Conservation (phyloP, 1,140 invertebrate species). For the Caenorhabditis inopinata region DNA sequence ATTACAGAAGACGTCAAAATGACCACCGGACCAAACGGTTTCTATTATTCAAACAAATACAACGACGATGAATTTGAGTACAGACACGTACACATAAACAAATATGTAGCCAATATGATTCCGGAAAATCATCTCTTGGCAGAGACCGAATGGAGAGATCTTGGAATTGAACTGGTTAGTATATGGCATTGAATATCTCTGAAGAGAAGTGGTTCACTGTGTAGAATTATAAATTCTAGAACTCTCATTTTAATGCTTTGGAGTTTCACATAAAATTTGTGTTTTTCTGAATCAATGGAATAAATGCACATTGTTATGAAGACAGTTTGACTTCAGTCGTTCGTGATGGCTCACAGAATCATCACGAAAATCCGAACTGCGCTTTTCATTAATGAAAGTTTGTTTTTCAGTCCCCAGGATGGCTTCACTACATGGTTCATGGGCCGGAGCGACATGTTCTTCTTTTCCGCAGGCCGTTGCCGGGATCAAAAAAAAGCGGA, state of each 20-base stretch:
- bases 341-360: no score
- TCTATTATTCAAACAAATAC: slow-evolving; percentile 89
- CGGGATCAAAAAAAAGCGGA: not conserved
- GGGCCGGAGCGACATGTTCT: slow-evolving; percentile 72
- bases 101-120: slow-evolving; percentile 80
- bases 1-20: slow-evolving; percentile 50
- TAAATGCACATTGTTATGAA: no score
- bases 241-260: no score
- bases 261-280: no score
- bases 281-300: no score
- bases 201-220: no score
- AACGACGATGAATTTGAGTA: slow-evolving; percentile 80
- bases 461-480: slow-evolving; percentile 47
- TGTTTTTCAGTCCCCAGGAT: slow-evolving; percentile 84
- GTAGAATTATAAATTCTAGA: no score
- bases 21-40: slow-evolving; percentile 72
- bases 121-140: slow-evolving; percentile 88
- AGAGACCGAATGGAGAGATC: slow-evolving; percentile 88
- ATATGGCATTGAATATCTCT: not conserved
- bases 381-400: no score
- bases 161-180: slow-evolving; percentile 74
- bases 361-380: no score
- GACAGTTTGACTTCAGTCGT: no score
- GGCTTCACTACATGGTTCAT: slow-evolving; percentile 95
- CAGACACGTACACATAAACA: slow-evolving; percentile 85